Percentiles rank a stretch among this genome's conserved stretches.
phyloP scores from a whole-genome alignment of 2,113 vertebrate species.

The Coptodon bakossiorum region DNA sequence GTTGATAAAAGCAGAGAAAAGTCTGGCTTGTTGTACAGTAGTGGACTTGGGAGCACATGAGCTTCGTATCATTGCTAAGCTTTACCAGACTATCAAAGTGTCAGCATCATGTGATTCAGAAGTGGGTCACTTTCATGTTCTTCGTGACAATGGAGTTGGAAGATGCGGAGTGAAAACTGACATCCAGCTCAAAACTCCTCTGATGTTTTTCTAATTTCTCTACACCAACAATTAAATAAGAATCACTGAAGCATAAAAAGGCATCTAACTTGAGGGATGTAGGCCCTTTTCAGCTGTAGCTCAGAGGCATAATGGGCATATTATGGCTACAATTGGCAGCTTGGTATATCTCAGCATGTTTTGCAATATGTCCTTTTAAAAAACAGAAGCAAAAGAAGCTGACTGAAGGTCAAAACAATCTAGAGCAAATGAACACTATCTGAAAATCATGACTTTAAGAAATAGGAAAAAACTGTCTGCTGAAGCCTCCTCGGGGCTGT shows the following conservation, averaged over 20 bases:
- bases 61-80: not conserved
- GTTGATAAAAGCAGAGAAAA: conserved; percentile 1
- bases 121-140: not conserved
- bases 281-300: not conserved
- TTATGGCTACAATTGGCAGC: not conserved
- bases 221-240: not conserved
- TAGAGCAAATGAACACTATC: not conserved
- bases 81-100: not conserved
- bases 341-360: not conserved
- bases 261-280: not conserved
- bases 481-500: not conserved
- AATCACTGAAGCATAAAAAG: not conserved
- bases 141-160: not conserved
- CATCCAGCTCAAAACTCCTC: not conserved
- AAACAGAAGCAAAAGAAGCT: not conserved
- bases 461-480: not conserved
- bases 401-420: not conserved
- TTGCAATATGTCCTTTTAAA: not conserved
- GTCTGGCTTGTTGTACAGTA: not conserved
- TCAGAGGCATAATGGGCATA: not conserved
- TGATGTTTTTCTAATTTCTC: not conserved
- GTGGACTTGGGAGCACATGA: not conserved
- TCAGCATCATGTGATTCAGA: not conserved
- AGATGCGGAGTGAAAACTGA: not conserved
- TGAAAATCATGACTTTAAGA: not conserved